Percentiles rank a stretch among this genome's conserved stretches.
phyloP scores from a whole-genome alignment of 2,888 invertebrate genomes.

The Andricus quercusramuli region DNA sequence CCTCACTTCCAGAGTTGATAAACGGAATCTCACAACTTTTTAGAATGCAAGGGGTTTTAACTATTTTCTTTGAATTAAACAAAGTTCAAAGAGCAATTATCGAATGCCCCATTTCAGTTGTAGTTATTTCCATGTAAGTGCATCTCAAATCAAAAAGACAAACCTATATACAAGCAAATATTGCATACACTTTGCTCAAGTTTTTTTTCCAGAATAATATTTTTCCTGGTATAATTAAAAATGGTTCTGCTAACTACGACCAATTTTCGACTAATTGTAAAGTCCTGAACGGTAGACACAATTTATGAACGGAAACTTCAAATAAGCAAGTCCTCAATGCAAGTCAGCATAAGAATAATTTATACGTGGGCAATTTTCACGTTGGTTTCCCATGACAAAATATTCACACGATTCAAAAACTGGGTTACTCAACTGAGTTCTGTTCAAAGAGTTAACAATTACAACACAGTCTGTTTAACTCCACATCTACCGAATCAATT shows the following conservation, averaged over 20 bases:
- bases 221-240: conserved; percentile 6
- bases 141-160: not conserved
- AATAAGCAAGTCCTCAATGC: not conserved
- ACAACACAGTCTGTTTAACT: not conserved
- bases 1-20: not conserved
- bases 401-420: conserved; percentile 34
- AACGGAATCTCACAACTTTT: not conserved
- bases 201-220: not conserved
- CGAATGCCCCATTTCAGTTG: conserved; percentile 46
- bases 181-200: not conserved
- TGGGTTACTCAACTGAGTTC: conserved; percentile 20
- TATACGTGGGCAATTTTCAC: conserved; percentile 13
- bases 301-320: conserved; percentile 21
- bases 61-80: not conserved
- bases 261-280: conserved; percentile 4
- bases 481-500: not conserved
- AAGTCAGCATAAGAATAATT: conserved; percentile 7
- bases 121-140: not conserved
- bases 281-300: not conserved
- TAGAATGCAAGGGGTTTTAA: not conserved
- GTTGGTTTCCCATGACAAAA: conserved; percentile 13
- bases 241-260: not conserved
- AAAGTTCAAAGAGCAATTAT: conserved; percentile 59
- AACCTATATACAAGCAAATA: not conserved
- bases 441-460: conserved; percentile 16